Conservation (phyloP, 1,140 invertebrate species). For the Phthorimaea operculella region DNA sequence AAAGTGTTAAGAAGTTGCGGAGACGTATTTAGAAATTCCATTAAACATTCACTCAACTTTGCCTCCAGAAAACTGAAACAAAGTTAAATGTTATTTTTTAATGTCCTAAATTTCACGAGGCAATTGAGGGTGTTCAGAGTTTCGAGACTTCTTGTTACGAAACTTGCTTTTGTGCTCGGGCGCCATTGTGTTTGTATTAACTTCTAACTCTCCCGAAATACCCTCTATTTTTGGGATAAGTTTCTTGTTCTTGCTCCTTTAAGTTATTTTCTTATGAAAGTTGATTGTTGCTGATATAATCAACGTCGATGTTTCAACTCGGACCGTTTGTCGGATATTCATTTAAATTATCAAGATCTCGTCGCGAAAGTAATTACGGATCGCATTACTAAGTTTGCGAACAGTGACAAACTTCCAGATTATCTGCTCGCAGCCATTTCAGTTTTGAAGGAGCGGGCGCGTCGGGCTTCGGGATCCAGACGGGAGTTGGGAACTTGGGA, state of each 20-base stretch:
- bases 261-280: no score
- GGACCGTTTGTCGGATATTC: background rate
- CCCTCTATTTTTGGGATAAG: no score
- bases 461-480: slow-evolving; percentile 37
- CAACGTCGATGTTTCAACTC: no score
- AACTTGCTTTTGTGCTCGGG: background rate
- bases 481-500: slow-evolving; percentile 31
- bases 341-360: slow-evolving; percentile 15
- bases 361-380: slow-evolving; percentile 31
- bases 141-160: slow-evolving; percentile 11
- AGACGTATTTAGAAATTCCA: slow-evolving; percentile 8
- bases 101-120: slow-evolving; percentile 9
- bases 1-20: slow-evolving; percentile 1
- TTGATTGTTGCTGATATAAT: no score
- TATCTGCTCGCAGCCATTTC: slow-evolving; percentile 48
- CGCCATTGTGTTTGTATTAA: no score
- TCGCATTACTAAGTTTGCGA: slow-evolving; percentile 37
- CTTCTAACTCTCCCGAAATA: no score
- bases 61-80: background rate
- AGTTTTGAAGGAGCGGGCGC: slow-evolving; percentile 42
- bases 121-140: slow-evolving; percentile 2
- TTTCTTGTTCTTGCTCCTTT: no score
- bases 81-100: slow-evolving; percentile 12
- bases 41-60: slow-evolving; percentile 9
- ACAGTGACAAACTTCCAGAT: slow-evolving; percentile 41